Evolutionary conservation across 2,888 invertebrate species (phyloP).

Genomic region (Plusia festucae): DNA sequence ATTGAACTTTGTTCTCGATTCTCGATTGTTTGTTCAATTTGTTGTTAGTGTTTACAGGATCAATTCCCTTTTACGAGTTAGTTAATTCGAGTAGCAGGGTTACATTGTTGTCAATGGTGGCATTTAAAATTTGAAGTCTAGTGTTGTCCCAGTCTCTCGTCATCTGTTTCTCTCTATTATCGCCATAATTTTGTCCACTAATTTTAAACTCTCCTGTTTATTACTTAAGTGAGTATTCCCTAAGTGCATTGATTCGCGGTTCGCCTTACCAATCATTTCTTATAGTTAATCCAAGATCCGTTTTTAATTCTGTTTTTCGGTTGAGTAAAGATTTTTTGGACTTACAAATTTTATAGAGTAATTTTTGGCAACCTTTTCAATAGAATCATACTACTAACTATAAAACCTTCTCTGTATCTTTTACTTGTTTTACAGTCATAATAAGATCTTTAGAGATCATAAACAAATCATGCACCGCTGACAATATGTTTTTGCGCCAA

Average conservation of each 20-base stretch:
- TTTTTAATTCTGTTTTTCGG: no score
- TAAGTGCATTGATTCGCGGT: no score
- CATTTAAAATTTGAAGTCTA: slow-evolving; percentile 4
- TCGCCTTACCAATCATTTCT: no score
- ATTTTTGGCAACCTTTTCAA: no score
- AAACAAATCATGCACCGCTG: slow-evolving; percentile 19
- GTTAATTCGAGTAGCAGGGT: slow-evolving; percentile 12
- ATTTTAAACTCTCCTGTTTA: no score
- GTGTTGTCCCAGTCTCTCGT: not conserved
- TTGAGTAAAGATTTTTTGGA: no score
- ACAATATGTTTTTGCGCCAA: slow-evolving; percentile 25
- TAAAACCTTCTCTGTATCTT: slow-evolving; percentile 15
- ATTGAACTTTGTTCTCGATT: slow-evolving; percentile 59
- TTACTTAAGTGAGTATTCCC: no score
- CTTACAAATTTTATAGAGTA: no score
- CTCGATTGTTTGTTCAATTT: slow-evolving; percentile 38
- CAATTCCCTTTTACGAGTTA: slow-evolving; percentile 14
- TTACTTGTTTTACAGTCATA: slow-evolving; percentile 28
- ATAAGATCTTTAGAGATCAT: slow-evolving; percentile 24
- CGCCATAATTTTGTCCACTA: no score
- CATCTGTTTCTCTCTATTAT: not conserved
- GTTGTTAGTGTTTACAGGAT: slow-evolving; percentile 22
- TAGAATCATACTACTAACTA: no score
- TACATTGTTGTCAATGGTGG: not conserved
- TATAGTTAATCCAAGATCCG: no score